A percentile compares a stretch with the other conserved stretches of the same genome.
These are phyloP conservation scores for Cercopithecus neglectus DNA, from an alignment of 2,797 vertebrate genomes.

Conservation along the genomic window DNA sequence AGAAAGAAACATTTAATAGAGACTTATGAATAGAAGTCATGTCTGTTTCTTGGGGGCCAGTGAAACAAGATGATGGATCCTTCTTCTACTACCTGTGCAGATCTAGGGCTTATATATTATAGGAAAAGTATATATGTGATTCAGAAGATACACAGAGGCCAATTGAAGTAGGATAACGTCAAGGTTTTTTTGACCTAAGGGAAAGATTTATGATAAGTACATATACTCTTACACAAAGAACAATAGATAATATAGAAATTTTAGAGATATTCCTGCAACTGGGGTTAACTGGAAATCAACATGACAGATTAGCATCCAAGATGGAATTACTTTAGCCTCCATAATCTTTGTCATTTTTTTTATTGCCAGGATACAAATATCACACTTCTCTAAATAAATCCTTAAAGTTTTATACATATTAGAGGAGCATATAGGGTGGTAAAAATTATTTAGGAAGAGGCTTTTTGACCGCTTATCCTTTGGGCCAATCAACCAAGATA, in stretches of 20 bases:
- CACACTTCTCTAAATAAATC: neutral
- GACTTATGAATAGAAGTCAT: neutral
- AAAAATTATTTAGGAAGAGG: neutral
- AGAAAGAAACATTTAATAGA: neutral
- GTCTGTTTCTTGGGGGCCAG: neutral
- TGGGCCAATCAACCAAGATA: neutral
- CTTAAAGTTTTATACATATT: neutral
- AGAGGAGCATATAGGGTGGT: neutral
- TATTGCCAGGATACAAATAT: neutral
- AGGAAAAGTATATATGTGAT: neutral
- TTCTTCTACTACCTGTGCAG: neutral
- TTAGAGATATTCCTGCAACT: neutral
- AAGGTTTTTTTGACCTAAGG: neutral
- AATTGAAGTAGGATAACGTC: neutral
- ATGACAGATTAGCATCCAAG: neutral
- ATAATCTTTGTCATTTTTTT: neutral
- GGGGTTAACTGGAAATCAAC: neutral
- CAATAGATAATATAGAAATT: neutral
- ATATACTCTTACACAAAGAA: neutral
- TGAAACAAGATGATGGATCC: neutral
- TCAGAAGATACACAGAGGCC: neutral
- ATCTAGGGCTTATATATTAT: neutral
- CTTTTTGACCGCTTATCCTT: neutral
- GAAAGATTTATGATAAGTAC: neutral
- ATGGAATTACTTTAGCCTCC: neutral